These are phyloP conservation scores for Zaprionus obscuricornis DNA, from an alignment of 2,888 invertebrate species.

Conservation along the genomic window DNA sequence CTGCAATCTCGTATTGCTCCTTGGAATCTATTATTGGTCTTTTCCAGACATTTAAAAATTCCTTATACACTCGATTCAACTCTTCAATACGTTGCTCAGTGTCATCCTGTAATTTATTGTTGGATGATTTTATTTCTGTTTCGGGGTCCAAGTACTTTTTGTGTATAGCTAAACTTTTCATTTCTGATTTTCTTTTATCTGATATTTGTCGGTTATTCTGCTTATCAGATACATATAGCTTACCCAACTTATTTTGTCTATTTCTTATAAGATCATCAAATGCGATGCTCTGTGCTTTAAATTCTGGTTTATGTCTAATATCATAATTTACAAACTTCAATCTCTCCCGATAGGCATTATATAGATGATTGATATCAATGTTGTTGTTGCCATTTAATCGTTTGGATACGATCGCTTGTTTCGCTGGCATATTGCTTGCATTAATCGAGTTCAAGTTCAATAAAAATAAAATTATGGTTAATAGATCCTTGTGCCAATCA, in stretches of 20 bases:
- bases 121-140: too few relatives aligned
- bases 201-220: not conserved
- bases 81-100: slow-evolving; percentile 12
- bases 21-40: slow-evolving; percentile 5
- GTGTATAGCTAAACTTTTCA: slow-evolving; percentile 9
- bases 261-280: too few relatives aligned
- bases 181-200: not conserved
- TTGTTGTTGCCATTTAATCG: not conserved
- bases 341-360: slow-evolving; percentile 43
- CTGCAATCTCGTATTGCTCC: not conserved
- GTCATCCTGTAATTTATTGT: not conserved
- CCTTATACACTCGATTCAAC: slow-evolving; percentile 36
- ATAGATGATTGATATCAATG: slow-evolving; percentile 39
- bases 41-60: slow-evolving; percentile 26
- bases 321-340: slow-evolving; percentile 6
- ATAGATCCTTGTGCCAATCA: slow-evolving; percentile 33
- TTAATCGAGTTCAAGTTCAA: not conserved
- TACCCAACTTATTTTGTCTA: too few relatives aligned
- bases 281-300: not conserved
- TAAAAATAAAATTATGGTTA: slow-evolving; percentile 27
- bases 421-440: not conserved
- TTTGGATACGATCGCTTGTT: too few relatives aligned
- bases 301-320: not conserved
- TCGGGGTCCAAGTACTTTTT: slow-evolving; percentile 10
- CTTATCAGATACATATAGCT: too few relatives aligned